phyloP scores from a whole-genome alignment of 2,797 vertebrate genomes.

The Diceros bicornis region DNA sequence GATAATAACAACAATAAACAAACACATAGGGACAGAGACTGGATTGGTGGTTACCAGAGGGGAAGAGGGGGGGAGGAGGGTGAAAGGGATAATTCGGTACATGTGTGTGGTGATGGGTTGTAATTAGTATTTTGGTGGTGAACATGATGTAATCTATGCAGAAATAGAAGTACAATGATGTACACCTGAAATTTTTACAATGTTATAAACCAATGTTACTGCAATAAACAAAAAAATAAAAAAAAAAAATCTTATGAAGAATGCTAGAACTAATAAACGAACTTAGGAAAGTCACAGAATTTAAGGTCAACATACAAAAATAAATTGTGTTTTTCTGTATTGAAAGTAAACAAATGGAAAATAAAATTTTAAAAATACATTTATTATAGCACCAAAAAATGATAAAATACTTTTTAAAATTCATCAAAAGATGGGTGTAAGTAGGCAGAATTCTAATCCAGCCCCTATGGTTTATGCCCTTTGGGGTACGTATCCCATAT shows the following conservation, averaged over 20 bases:
- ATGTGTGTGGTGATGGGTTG: too few relatives aligned
- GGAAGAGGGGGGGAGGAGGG: too few relatives aligned
- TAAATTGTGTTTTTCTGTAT: neutral
- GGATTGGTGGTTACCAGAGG: too few relatives aligned
- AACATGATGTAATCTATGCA: too few relatives aligned
- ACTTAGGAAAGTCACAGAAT: neutral
- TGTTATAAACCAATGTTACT: too few relatives aligned
- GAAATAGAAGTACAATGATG: too few relatives aligned
- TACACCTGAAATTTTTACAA: too few relatives aligned
- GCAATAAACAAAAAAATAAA: too few relatives aligned
- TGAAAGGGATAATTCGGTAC: too few relatives aligned
- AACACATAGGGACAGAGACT: too few relatives aligned
- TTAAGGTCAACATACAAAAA: neutral
- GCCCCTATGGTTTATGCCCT: neutral
- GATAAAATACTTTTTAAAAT: neutral
- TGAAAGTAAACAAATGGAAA: neutral
- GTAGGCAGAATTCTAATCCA: neutral
- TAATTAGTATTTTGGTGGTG: too few relatives aligned
- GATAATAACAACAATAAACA: too few relatives aligned
- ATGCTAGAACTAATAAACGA: neutral
- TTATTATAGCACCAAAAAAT: neutral
- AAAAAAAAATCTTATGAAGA: neutral
- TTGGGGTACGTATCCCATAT: neutral
- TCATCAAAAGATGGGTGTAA: neutral
- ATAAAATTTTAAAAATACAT: neutral